These are phyloP conservation scores for Danionella dracula DNA, from an alignment of 2,797 vertebrate species.

Conservation along the genomic window DNA sequence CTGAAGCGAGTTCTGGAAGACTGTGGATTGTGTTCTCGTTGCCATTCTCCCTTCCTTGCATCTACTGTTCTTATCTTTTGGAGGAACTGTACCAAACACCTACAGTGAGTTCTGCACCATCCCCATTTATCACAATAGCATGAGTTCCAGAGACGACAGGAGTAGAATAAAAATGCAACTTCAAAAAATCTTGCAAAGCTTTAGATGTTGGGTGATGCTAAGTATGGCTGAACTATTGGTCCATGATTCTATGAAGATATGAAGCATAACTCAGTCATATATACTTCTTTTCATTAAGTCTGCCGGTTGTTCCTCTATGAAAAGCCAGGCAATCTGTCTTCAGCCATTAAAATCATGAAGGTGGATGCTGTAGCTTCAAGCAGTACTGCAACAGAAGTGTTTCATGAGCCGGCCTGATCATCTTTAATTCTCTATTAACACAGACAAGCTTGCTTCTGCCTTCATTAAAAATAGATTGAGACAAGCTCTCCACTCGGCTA, in stretches of 20 bases:
- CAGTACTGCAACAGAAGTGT: conserved; percentile 45
- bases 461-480: conserved; percentile 76
- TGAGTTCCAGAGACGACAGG: neutral
- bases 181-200: neutral
- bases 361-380: neutral
- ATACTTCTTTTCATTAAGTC: conserved; percentile 31
- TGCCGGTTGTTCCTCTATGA: conserved; percentile 17
- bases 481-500: conserved; percentile 62
- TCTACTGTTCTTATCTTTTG: neutral
- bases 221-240: neutral
- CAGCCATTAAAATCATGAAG: conserved; percentile 32
- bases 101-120: neutral
- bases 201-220: neutral
- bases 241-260: neutral
- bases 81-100: neutral
- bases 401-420: conserved; percentile 61
- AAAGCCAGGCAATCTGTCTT: conserved; percentile 19
- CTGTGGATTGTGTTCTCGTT: conserved; percentile 3
- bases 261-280: neutral
- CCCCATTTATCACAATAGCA: neutral
- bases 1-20: neutral
- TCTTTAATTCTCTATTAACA: conserved; percentile 74
- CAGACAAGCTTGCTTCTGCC: conserved; percentile 62
- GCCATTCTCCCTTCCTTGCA: neutral
- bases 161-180: neutral